Conservation (phyloP, 2,797 vertebrate genomes). For the Setipinna tenuifilis region DNA sequence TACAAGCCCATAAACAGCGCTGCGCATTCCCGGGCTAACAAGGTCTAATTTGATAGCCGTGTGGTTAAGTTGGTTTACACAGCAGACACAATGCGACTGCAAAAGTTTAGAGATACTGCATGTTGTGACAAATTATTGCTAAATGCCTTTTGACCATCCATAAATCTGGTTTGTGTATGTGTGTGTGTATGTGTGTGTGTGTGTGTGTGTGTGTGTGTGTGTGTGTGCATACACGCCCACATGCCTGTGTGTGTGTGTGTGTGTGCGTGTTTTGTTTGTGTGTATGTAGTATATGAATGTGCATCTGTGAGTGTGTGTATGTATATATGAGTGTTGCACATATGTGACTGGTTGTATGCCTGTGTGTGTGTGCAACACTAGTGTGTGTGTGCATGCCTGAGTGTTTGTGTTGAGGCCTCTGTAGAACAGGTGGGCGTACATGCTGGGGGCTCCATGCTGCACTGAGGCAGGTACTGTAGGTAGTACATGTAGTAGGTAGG, state of each 20-base stretch:
- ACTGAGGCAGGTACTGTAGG: not conserved
- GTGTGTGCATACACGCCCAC: not conserved
- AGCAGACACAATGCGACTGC: not conserved
- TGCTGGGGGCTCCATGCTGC: not conserved
- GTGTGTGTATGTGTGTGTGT: slow-evolving; percentile 19
- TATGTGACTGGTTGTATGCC: too few species aligned
- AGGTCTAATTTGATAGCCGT: slow-evolving; percentile 7
- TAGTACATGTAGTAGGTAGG: not conserved
- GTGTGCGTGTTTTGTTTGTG: too few species aligned
- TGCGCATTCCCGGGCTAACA: not conserved
- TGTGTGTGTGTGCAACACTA: too few species aligned
- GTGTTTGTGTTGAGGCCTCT: too few species aligned
- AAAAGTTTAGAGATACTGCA: not conserved
- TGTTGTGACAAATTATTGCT: not conserved
- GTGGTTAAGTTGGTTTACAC: not conserved
- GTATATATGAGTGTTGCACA: too few species aligned
- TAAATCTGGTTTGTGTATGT: not conserved
- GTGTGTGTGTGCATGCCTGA: not conserved
- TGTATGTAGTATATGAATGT: too few species aligned
- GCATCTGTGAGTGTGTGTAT: too few species aligned
- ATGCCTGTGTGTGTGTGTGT: too few species aligned
- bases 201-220: slow-evolving; percentile 7
- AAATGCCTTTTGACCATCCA: not conserved
- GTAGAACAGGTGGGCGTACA: too few species aligned
- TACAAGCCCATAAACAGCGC: slow-evolving; percentile 5